Conservation (phyloP, 2,113 vertebrate genomes). For the Albula glossodonta region DNA sequence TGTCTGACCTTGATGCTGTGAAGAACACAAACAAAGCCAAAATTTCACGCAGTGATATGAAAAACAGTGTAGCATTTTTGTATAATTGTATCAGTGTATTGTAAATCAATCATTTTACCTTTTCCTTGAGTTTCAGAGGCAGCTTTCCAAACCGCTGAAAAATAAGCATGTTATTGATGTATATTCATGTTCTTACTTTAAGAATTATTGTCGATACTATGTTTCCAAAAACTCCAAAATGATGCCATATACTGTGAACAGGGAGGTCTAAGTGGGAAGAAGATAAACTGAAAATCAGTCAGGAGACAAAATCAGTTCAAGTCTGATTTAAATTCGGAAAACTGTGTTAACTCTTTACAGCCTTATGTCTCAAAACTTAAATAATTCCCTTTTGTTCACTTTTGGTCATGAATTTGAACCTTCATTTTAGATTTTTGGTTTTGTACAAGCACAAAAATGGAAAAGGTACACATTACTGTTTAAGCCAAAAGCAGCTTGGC, state of each 20-base stretch:
- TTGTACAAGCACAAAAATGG: too few relatives aligned
- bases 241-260: neutral
- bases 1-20: neutral
- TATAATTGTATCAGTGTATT: neutral
- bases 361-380: neutral
- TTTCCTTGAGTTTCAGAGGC: neutral
- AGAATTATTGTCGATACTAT: neutral
- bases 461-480: too few relatives aligned
- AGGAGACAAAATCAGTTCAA: neutral
- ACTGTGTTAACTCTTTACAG: neutral
- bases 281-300: neutral
- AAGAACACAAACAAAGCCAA: neutral
- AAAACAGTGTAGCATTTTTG: neutral
- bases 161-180: neutral
- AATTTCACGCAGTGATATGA: neutral
- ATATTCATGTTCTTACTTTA: constrained; percentile 1
- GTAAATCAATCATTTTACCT: neutral
- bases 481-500: neutral
- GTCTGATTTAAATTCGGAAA: neutral
- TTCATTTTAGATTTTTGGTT: too few relatives aligned
- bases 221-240: neutral
- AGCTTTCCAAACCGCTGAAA: neutral
- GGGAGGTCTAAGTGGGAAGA: neutral
- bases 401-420: too few relatives aligned
- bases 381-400: neutral